A percentile compares a stretch with the other conserved stretches of the same genome.
phyloP scores from a whole-genome alignment of 2,888 invertebrate genomes.

The Oscheius sp. region DNA sequence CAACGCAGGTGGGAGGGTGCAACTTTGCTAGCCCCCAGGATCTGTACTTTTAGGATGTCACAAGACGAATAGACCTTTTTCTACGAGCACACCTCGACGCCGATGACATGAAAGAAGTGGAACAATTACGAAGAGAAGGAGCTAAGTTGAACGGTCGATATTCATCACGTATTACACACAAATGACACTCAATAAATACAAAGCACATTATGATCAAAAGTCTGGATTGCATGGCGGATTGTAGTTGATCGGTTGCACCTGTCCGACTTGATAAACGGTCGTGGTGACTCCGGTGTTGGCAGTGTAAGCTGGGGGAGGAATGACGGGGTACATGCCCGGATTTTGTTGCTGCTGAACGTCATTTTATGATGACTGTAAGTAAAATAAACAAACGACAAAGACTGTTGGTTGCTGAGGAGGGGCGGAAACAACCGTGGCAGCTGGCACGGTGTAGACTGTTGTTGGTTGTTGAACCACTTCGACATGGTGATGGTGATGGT shows the following conservation, averaged over 20 bases:
- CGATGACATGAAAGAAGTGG: constrained; percentile 22
- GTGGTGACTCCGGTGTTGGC: not conserved
- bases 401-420: not conserved
- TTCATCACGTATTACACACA: constrained; percentile 9
- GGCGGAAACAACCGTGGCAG: not conserved
- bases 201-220: not conserved
- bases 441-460: constrained; percentile 25
- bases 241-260: constrained; percentile 19
- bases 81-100: constrained; percentile 18
- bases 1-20: not conserved
- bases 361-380: not conserved
- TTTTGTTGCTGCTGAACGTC: constrained; percentile 25
- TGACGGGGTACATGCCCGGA: constrained; percentile 10
- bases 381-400: constrained; percentile 11
- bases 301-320: constrained; percentile 22
- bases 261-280: not conserved
- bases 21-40: not conserved
- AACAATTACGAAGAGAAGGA: constrained; percentile 20
- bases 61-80: constrained; percentile 17
- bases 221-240: constrained; percentile 25
- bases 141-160: not conserved
- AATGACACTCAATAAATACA: constrained; percentile 2
- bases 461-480: not conserved
- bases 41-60: constrained; percentile 15
- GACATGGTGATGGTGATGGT: constrained; percentile 11